phyloP scores from a whole-genome alignment of 1,140 invertebrate species.

The Batillaria attramentaria region DNA sequence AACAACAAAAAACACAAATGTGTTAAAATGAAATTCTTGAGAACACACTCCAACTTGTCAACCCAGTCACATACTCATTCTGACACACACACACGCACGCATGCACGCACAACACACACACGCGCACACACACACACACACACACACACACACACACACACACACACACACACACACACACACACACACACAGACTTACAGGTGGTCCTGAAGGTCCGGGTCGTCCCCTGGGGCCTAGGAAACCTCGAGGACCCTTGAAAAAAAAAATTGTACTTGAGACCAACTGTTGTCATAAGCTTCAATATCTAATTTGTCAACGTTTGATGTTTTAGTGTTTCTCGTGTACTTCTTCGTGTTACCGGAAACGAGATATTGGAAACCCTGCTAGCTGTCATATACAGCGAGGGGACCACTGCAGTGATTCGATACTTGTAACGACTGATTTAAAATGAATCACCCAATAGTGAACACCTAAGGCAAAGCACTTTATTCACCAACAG shows the following conservation, averaged over 20 bases:
- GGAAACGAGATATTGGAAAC: too few species aligned
- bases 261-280: constrained; percentile 14
- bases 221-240: constrained; percentile 83
- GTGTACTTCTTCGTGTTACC: background rate
- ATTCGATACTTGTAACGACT: too few species aligned
- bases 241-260: constrained; percentile 76
- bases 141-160: background rate
- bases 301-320: background rate
- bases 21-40: background rate
- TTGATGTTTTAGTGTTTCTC: background rate
- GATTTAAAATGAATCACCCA: too few species aligned
- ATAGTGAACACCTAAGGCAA: too few species aligned
- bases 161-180: constrained; percentile 4
- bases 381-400: too few species aligned
- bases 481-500: too few species aligned
- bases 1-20: background rate
- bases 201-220: constrained; percentile 79
- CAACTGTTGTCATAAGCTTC: too few species aligned
- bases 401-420: too few species aligned
- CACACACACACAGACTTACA: constrained; percentile 69
- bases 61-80: background rate
- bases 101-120: background rate
- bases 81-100: constrained; percentile 2
- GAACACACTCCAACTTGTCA: background rate
- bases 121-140: background rate